Evolutionary conservation across 1,140 invertebrate genomes (phyloP).

Genomic region (Rhyzopertha dominica): DNA sequence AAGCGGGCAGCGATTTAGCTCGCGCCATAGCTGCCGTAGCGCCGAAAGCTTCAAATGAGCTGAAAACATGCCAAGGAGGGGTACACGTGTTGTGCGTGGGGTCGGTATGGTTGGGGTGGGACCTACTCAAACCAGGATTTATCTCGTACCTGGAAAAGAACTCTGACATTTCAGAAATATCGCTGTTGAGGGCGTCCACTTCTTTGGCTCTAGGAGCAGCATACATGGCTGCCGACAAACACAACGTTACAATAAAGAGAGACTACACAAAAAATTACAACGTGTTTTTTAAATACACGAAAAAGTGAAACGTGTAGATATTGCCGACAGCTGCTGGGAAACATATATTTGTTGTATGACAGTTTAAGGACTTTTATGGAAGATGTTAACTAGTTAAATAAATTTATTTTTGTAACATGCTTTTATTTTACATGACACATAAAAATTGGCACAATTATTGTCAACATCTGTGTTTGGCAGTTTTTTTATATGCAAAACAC

Average conservation of each 20-base stretch:
- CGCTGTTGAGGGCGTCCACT: conserved; percentile 58
- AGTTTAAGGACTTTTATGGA: too few species aligned
- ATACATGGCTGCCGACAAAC: conserved; percentile 63
- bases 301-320: too few species aligned
- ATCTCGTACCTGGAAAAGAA: conserved; percentile 51
- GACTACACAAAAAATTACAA: conserved; percentile 51
- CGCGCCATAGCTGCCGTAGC: conserved; percentile 66
- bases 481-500: too few species aligned
- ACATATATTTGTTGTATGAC: too few species aligned
- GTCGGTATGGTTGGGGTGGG: conserved; percentile 94
- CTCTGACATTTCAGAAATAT: conserved; percentile 52
- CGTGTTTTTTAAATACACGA: conserved; percentile 43
- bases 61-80: conserved; percentile 55
- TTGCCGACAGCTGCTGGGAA: too few species aligned
- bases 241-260: conserved; percentile 46
- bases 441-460: too few species aligned
- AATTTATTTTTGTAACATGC: too few species aligned
- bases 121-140: conserved; percentile 68
- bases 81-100: conserved; percentile 87
- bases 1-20: conserved; percentile 73
- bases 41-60: conserved; percentile 58
- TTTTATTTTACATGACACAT: too few species aligned
- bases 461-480: too few species aligned
- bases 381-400: too few species aligned
- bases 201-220: conserved; percentile 70